Percentiles rank a stretch among this genome's conserved stretches.
Evolutionary conservation across 2,113 vertebrate genomes (phyloP).

Genomic region (Sinocyclocheilus maitianheensis): DNA sequence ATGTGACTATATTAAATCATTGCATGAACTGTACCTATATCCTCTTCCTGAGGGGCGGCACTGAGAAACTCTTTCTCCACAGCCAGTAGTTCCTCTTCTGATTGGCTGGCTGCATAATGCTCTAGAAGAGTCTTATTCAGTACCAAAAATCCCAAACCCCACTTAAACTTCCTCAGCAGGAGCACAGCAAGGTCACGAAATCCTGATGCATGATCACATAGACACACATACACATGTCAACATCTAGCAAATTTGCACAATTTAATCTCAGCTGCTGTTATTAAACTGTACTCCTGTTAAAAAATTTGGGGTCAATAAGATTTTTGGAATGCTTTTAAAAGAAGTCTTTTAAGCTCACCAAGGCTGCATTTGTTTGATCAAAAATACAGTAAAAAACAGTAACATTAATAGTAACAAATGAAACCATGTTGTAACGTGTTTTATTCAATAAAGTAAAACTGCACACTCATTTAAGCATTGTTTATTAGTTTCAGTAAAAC

Average conservation of each 20-base stretch:
- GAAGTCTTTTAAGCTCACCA: no score
- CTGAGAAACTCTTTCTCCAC: conserved; percentile 83
- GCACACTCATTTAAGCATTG: no score
- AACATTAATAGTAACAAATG: no score
- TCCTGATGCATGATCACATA: conserved; percentile 71
- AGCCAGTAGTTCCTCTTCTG: conserved; percentile 83
- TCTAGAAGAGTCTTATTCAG: conserved; percentile 87
- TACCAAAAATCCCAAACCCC: conserved; percentile 87
- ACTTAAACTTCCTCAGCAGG: conserved; percentile 92
- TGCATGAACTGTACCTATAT: conserved; percentile 76
- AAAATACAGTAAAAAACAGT: no score
- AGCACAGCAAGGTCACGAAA: conserved; percentile 86
- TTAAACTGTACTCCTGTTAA: background rate
- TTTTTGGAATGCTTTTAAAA: no score
- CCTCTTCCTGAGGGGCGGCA: conserved; percentile 73
- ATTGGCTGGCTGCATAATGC: conserved; percentile 82
- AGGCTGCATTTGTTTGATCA: no score
- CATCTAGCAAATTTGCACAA: background rate
- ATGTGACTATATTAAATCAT: background rate
- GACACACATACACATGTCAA: background rate
- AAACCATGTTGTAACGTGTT: no score
- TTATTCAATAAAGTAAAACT: no score
- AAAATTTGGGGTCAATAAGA: no score
- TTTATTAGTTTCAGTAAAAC: no score
- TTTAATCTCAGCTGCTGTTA: background rate